Evolutionary conservation across 2,113 vertebrate genomes (phyloP), one percentile per base, ranked within the genome.

Genomic region (Nannospalax galili): DNA sequence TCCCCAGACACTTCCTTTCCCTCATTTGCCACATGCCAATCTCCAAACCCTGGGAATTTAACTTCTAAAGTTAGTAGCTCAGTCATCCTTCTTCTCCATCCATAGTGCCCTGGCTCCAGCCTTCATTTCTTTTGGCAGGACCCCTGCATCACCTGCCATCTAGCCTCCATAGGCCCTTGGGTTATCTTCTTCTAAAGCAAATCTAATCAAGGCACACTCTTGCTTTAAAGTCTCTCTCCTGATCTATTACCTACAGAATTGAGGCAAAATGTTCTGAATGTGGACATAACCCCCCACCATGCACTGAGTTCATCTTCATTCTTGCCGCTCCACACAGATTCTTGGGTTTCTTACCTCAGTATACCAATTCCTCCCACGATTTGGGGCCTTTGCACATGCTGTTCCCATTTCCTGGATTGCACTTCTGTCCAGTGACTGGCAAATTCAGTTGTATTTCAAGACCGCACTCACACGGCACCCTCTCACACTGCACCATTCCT

Each of bases 381-480:
- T 40, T n/a, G 11, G 58, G 52, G 22, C 11, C n/a, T 77, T 77
- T 84, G 74, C 40, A 95, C 24, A 35, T 19, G 9, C 48, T 82
- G 16, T 62, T 96, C 30, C 67, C 28, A 24, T 91, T 92, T 77
- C 60, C 37, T 94, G 37, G 75, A 42, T n/a, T 40, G 22, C 81
- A 35, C 5, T 77, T 92, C 30, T 92, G 40, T 16, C 35, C 88
- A 92, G 30, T 72, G 69, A 89, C 81, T 79, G 40, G 45, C 58
- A 95, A 88, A 70, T 10, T 85, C 62, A 82, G 79, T 89, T 64
- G 37, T 74, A 88, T 78, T 93, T 84, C 60, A 80, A 93, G 95
- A 73, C 67, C 62, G 48, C 56, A 52, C 10, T 56, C 64, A 42
- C 45, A 87, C 48, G 48, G 48, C n/a, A n/a, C n/a, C n/a, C n/a